Percentiles rank a stretch among this genome's conserved stretches.
Evolutionary conservation across 2,888 invertebrate species (phyloP).

Genomic region (Eretmocerus hayati): DNA sequence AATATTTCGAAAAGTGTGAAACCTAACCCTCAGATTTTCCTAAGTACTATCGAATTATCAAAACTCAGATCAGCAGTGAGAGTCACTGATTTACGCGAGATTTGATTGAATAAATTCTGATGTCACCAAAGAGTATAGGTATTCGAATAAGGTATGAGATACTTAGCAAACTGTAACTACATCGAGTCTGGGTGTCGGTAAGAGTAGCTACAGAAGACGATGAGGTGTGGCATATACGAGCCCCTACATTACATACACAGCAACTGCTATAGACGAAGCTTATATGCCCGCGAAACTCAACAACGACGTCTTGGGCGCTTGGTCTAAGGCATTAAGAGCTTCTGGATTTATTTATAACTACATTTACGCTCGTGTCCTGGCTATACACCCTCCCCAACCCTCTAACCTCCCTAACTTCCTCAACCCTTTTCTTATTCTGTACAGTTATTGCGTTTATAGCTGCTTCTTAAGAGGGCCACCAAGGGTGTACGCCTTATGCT

Average conservation of each 20-base stretch:
- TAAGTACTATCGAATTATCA: too few species aligned
- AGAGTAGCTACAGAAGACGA: conserved; percentile 6
- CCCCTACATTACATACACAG: too few species aligned
- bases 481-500: too few species aligned
- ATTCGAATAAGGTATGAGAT: too few species aligned
- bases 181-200: conserved; percentile 7
- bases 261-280: too few species aligned
- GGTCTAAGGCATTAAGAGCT: conserved; percentile 44
- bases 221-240: too few species aligned
- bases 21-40: too few species aligned
- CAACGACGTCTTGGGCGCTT: conserved; percentile 22
- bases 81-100: neutral
- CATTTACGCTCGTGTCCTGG: conserved; percentile 46
- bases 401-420: too few species aligned
- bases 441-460: conserved; percentile 43
- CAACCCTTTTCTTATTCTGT: conserved; percentile 32
- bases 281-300: conserved; percentile 4
- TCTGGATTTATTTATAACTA: conserved; percentile 49
- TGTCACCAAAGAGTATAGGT: conserved; percentile 10
- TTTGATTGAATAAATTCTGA: conserved; percentile 20
- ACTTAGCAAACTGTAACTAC: conserved; percentile 17
- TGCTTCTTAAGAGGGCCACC: too few species aligned
- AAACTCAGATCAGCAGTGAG: neutral
- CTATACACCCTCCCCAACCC: neutral
- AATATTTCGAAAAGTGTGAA: too few species aligned